Percentiles rank a stretch among this genome's conserved stretches.
Evolutionary conservation across 2,888 invertebrate genomes (phyloP).

Genomic region (Melinaea menophilus): DNA sequence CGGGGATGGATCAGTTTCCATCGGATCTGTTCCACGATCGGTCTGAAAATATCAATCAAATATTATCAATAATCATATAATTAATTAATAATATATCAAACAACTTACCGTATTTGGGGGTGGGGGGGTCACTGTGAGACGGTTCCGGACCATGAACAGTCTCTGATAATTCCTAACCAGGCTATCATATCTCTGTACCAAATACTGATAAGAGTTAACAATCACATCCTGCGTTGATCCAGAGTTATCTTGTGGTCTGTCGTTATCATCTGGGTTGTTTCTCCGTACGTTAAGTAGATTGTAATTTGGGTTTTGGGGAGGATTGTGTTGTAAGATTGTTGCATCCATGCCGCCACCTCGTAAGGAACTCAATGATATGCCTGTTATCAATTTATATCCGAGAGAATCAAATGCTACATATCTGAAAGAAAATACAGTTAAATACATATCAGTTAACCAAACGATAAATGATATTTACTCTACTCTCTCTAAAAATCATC

Average conservation of each 20-base stretch:
- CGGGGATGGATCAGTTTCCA: slow-evolving; percentile 75
- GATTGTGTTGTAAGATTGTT: slow-evolving; percentile 47
- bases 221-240: slow-evolving; percentile 63
- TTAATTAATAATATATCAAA: not conserved
- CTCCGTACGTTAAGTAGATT: slow-evolving; percentile 49
- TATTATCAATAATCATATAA: too few species aligned
- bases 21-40: slow-evolving; percentile 84
- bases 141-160: slow-evolving; percentile 69
- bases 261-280: slow-evolving; percentile 47
- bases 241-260: slow-evolving; percentile 47
- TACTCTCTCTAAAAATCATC: not conserved
- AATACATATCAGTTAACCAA: slow-evolving; percentile 17
- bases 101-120: slow-evolving; percentile 61
- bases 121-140: slow-evolving; percentile 60
- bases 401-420: slow-evolving; percentile 90
- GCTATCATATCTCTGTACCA: slow-evolving; percentile 73
- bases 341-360: slow-evolving; percentile 41
- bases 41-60: slow-evolving; percentile 62
- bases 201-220: slow-evolving; percentile 70
- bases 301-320: slow-evolving; percentile 41
- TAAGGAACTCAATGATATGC: slow-evolving; percentile 79
- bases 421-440: slow-evolving; percentile 63
- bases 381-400: slow-evolving; percentile 90
- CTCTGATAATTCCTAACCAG: slow-evolving; percentile 72
- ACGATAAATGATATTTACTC: slow-evolving; percentile 15